Evolutionary conservation across 2,797 vertebrate genomes (phyloP), one percentile per base, ranked within the genome.

Genomic region (Epinephelus malabaricus): DNA sequence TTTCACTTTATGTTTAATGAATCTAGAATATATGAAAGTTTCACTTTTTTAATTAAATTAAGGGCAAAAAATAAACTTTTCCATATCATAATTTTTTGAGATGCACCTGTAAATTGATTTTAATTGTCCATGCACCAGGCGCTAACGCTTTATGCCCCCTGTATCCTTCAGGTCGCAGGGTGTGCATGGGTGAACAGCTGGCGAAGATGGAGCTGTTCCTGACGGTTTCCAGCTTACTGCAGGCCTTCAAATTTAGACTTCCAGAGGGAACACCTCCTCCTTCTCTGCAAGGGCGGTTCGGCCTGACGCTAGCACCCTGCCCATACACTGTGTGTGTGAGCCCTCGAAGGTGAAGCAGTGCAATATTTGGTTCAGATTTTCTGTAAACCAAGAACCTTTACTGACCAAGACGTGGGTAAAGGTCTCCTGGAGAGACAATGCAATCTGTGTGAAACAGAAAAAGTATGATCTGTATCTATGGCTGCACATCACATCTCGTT

Each of bases 201-300:
- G 98, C 98, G 6, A 99, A 99, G 94, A 98, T 98, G 97, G 98
- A 99, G 92, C 81, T 99, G 14, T 98, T 99, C 91, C 95, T 99
- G 86, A 97, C 96, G 68, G 96, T 98, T 50, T 94, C 95, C 73
- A 96, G 91, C 72, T 94, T 99, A 61, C 95, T 99, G 93, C 97
- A 99, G 91, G 95, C 94, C 66, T 98, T 98, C 88, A 94, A 65
- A 0, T 98, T 98, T 82, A 81, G 90, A 46, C 95, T 97, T 12
- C 97, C 97, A 0, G 89, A 96, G 63, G 96, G 95, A 23, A 87
- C 73, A 11, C 61, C 90, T 69, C 94, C 95, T 68, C 97, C 97
- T 10, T 34, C 92, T 3, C 90, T 98, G 93, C 92, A 96, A 0
- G 97, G 97, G 25, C 97, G 95, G 38, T 98, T 98, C 10, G 97